Evolutionary conservation across 92 coral and sea anemone genomes (phyloP).

Genomic region (Zoanthus sansibaricus): DNA sequence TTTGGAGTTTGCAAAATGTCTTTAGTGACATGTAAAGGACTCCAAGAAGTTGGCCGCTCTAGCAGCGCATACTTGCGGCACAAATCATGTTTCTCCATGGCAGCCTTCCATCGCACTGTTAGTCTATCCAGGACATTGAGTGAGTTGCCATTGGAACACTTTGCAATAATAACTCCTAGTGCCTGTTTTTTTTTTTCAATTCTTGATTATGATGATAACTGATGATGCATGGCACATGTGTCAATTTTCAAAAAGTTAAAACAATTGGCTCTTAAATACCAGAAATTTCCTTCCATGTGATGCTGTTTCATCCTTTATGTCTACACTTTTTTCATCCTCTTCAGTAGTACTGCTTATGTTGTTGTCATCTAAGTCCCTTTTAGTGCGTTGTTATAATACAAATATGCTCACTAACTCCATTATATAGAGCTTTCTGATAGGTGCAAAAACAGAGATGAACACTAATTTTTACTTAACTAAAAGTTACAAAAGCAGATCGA

Average conservation of each 20-base stretch:
- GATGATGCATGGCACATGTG: slow-evolving; percentile 40
- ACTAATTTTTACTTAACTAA: neutral
- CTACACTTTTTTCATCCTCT: slow-evolving; percentile 46
- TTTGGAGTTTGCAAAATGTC: slow-evolving; percentile 47
- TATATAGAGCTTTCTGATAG: too few species aligned
- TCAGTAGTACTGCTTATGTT: slow-evolving; percentile 6
- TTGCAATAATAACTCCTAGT: slow-evolving; percentile 43
- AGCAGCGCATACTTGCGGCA: slow-evolving; percentile 51
- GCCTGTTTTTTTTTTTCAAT: slow-evolving; percentile 24
- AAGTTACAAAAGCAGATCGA: neutral
- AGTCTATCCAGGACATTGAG: slow-evolving; percentile 37
- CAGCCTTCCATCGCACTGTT: slow-evolving; percentile 44
- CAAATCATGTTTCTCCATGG: slow-evolving; percentile 61
- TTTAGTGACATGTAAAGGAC: slow-evolving; percentile 45
- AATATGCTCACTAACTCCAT: too few species aligned
- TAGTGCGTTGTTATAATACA: neutral
- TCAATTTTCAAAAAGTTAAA: slow-evolving; percentile 50
- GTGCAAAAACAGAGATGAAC: neutral
- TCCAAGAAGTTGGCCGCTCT: slow-evolving; percentile 52
- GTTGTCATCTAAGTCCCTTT: slow-evolving; percentile 23
- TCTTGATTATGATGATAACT: neutral
- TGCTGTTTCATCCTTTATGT: slow-evolving; percentile 35
- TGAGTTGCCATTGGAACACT: slow-evolving; percentile 46
- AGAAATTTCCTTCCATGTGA: slow-evolving; percentile 46
- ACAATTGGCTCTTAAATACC: slow-evolving; percentile 57